Base-by-base conservation (phyloP, 2,113 vertebrate species). In the Pangasianodon hypophthalmus region DNA sequence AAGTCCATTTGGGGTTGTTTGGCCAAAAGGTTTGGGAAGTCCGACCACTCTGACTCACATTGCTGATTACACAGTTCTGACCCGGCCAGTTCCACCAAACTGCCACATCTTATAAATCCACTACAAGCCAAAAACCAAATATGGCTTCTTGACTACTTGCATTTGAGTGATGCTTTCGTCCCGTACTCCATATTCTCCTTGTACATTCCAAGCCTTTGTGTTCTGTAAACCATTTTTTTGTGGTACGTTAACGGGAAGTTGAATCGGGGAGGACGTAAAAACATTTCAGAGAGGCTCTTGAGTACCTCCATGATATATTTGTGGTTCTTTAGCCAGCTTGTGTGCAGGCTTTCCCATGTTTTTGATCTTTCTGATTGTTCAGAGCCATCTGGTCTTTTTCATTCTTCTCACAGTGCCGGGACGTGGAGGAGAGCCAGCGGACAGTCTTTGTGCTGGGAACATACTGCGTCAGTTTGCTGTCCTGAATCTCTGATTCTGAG, bases 321-420 rank as follows among this genome's bases (percentile, higher is more conserved):
- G 64, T 48, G n/a, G 67, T 87, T 64, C 77, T 52, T 1, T 46
- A 87, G 54, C 54, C 84, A 80, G 90, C 85, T 77, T 71, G 79
- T 87, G 60, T 56, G 69, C 81, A 21, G 54, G 80, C 21, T 29
- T 14, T 84, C 44, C 4, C 52, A 21, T 54, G 79, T 64, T 79
- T 82, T 87, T 87, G 84, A 83, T 75, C 60, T 79, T 6, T 46
- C 18, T 44, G 56, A 84, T 87, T 16, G 84, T 87, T 89, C 73
- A 62, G 56, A 85, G 64, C 87, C 87, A 88, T 88, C 90, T 89
- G 87, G 75, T 87, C 62, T 60, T 54, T 82, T 89, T 84, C 32
- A 75, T 90, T 86, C 85, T 52, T 75, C 46, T 79, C 75, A 13
- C 71, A 46, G 58, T 13, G 44, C 73, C 50, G 37, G 85, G 26